A percentile compares a stretch with the other conserved stretches of the same genome.
Conservation (phyloP, 2,888 invertebrate species). For the Antheraea assamensis region DNA sequence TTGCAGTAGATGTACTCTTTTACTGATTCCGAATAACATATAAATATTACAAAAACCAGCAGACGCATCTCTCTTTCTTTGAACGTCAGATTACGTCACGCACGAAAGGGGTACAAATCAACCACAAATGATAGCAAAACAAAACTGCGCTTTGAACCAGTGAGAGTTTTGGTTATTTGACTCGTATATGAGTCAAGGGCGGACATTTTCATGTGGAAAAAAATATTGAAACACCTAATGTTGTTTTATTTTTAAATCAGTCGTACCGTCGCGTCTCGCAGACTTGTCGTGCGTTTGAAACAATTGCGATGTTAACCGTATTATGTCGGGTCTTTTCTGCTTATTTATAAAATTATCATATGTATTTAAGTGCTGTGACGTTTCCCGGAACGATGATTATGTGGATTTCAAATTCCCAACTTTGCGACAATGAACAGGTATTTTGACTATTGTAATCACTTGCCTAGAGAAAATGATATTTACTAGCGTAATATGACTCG, state of each 20-base stretch:
- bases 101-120: neutral
- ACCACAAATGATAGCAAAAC: neutral
- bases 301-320: neutral
- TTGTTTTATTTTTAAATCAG: conserved; percentile 76
- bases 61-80: too few species aligned
- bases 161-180: conserved; percentile 26
- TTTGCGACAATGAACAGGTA: neutral
- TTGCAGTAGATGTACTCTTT: too few species aligned
- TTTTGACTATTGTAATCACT: neutral
- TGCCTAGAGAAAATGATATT: neutral
- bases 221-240: conserved; percentile 74
- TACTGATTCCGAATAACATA: too few species aligned
- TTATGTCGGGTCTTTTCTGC: neutral
- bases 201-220: conserved; percentile 56
- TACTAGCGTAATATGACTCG: neutral
- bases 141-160: conserved; percentile 9
- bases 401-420: neutral
- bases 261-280: conserved; percentile 32
- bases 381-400: neutral
- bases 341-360: neutral
- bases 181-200: conserved; percentile 71
- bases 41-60: too few species aligned
- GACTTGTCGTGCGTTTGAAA: conserved; percentile 12
- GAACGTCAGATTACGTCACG: too few species aligned
- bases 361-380: neutral